Conservation (phyloP, 2,888 invertebrate genomes). For the Parnassius smintheus region DNA sequence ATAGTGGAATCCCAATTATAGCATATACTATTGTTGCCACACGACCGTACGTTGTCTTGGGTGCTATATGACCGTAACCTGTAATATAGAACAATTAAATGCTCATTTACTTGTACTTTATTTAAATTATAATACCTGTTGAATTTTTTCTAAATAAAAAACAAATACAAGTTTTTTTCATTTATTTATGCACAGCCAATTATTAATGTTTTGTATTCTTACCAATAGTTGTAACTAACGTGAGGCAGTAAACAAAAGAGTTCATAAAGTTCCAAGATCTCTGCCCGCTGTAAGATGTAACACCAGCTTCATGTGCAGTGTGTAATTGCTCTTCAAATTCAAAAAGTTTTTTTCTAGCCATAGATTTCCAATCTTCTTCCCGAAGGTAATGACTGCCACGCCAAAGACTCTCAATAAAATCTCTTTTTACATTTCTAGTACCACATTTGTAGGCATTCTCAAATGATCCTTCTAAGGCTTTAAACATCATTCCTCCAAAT, state of each 20-base stretch:
- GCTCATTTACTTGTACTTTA: background rate
- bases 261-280: slow-evolving; percentile 94
- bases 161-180: background rate
- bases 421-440: slow-evolving; percentile 91
- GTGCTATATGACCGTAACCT: slow-evolving; percentile 99
- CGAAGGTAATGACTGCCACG: slow-evolving; percentile 89
- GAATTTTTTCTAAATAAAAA: slow-evolving; percentile 11
- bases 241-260: slow-evolving; percentile 91
- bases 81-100: slow-evolving; percentile 42
- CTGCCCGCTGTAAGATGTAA: slow-evolving; percentile 91
- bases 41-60: slow-evolving; percentile 92
- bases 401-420: slow-evolving; percentile 93
- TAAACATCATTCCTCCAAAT: slow-evolving; percentile 89
- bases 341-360: slow-evolving; percentile 89
- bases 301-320: slow-evolving; percentile 90
- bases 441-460: slow-evolving; percentile 94
- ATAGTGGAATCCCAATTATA: slow-evolving; percentile 96
- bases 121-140: no score
- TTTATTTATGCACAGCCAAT: background rate
- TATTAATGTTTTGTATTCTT: slow-evolving; percentile 53
- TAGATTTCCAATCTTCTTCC: slow-evolving; percentile 94
- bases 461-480: slow-evolving; percentile 90
- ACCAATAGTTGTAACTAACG: slow-evolving; percentile 95
- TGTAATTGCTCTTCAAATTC: slow-evolving; percentile 94
- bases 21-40: slow-evolving; percentile 96